phyloP scores from a whole-genome alignment of 2,113 vertebrate genomes.

The Epinephelus lanceolatus region DNA sequence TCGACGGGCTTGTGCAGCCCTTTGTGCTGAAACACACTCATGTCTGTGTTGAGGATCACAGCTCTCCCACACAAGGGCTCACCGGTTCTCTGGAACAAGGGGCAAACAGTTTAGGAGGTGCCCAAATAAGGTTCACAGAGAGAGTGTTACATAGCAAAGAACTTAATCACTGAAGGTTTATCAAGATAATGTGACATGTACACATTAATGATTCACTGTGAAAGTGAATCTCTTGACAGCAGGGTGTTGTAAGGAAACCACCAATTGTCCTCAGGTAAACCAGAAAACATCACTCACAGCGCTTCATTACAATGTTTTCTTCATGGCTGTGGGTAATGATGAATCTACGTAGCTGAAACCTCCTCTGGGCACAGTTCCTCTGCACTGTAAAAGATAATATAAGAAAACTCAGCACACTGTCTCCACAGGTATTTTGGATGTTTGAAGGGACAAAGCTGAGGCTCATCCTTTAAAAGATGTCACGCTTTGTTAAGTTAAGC shows the following conservation, averaged over 20 bases:
- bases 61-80: conserved; percentile 32
- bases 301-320: neutral
- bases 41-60: conserved; percentile 31
- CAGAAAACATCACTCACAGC: conserved; percentile 1
- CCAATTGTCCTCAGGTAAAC: conserved; percentile 14
- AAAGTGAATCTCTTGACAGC: conserved; percentile 2
- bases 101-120: neutral
- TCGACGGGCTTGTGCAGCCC: conserved; percentile 16
- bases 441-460: conserved; percentile 1
- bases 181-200: conserved; percentile 19
- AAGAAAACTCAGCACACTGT: neutral
- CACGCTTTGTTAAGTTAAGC: conserved; percentile 22
- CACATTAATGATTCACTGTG: conserved; percentile 31
- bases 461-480: conserved; percentile 5
- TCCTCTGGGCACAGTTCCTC: neutral
- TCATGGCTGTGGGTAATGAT: neutral
- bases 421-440: neutral
- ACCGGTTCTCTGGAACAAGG: neutral
- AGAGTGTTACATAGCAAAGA: neutral
- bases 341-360: conserved; percentile 2
- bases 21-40: conserved; percentile 13
- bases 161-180: neutral
- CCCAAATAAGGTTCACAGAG: conserved; percentile 11
- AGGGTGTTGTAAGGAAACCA: conserved; percentile 15
- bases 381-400: conserved; percentile 7